Evolutionary conservation across 2,797 vertebrate genomes (phyloP).

Genomic region (Sebastes steindachneri): DNA sequence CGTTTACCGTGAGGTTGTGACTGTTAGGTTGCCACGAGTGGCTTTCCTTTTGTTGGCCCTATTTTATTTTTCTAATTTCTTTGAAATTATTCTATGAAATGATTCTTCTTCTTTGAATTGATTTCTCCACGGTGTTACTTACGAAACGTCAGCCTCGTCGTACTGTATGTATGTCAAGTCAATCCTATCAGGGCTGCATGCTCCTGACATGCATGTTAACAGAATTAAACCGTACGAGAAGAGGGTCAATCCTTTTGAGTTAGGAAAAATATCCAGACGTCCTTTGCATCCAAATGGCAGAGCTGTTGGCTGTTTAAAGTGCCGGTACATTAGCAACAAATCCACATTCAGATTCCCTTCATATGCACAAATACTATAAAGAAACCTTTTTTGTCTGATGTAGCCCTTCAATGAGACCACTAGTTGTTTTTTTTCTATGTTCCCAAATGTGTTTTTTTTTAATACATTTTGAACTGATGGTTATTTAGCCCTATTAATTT

Average conservation of each 20-base stretch:
- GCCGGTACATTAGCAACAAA: not conserved
- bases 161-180: slow-evolving; percentile 17
- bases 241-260: slow-evolving; percentile 19
- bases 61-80: slow-evolving; percentile 15
- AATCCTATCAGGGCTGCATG: slow-evolving; percentile 12
- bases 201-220: slow-evolving; percentile 13
- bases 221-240: slow-evolving; percentile 17
- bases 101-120: no score
- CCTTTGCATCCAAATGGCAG: slow-evolving; percentile 34
- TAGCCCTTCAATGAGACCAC: not conserved
- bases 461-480: not conserved
- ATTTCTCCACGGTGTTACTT: slow-evolving; percentile 9
- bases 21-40: not conserved
- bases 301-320: not conserved
- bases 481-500: not conserved
- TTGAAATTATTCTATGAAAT: not conserved
- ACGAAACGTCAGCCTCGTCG: slow-evolving; percentile 1
- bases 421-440: not conserved
- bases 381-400: not conserved
- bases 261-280: slow-evolving; percentile 15
- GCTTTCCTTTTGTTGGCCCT: slow-evolving; percentile 4
- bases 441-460: not conserved
- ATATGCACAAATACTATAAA: not conserved
- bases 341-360: not conserved
- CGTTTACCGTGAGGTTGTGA: slow-evolving; percentile 7